Evolutionary conservation across 2,797 vertebrate genomes (phyloP), one percentile per base, ranked within the genome.

Genomic region (Platalea minor): DNA sequence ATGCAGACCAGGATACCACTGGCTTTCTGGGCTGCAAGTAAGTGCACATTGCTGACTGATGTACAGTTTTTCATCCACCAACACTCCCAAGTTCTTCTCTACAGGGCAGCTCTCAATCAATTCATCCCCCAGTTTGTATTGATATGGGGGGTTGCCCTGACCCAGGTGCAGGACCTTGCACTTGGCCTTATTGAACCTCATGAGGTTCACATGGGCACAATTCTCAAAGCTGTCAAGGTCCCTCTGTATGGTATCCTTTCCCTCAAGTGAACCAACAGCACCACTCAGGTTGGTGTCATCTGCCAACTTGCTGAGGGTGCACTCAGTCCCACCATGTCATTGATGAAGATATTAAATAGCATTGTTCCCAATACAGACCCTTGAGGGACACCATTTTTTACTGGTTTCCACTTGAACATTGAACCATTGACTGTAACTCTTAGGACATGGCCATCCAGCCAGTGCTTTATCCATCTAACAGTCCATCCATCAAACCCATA

Each of bases 61-160:
- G 54, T 45, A 11, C 35, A 56, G 61, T n/a, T 54, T 69, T 35
- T 56, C 24, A 37, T 4, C 35, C 26, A 13, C 54, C 1, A 3
- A 11, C 25, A 69, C 7, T 13, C n/a, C 17, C 45, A 72, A 31
- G 11, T 18, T 37, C 31, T 48, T 25, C 45, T 65, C 26, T 7
- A 33, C 26, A 72, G n/a, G 12, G 9, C 3, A 10, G 21, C 15
- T 53, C 53, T 79, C 3, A 2, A 13, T 31, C 2, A 2, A 9
- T 26, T 48, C 7, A 23, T 20, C 11, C 64, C 20, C 15, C 21
- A 57, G 41, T 8, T 8, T 63, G 17, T 46, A 26, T 0, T 48
- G 21, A 15, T 12, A 35, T 3, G 1, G 1, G 9, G 24, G 37
- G 1, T 12, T 72, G 51, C 9, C 15, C 29, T 1, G 1, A 18